Evolutionary conservation across 2,797 vertebrate species (phyloP).

Genomic region (Iguana delicatissima): DNA sequence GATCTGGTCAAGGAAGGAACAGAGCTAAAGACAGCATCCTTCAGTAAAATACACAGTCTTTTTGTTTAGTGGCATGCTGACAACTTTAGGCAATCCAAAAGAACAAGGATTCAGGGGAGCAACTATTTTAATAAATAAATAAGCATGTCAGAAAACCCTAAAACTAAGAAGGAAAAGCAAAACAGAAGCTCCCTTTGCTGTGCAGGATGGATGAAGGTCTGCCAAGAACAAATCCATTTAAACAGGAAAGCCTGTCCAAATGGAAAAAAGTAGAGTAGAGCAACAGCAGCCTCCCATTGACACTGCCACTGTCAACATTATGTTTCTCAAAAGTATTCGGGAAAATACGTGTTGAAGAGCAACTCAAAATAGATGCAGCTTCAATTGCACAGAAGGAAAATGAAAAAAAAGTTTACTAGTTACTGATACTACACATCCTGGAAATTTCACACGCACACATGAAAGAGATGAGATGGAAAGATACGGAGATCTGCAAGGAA

Average conservation of each 20-base stretch:
- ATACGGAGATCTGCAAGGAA: not conserved
- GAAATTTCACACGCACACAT: not conserved
- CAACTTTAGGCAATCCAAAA: constrained; percentile 33
- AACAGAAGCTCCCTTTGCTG: not conserved
- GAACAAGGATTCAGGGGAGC: not conserved
- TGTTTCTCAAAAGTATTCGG: constrained; percentile 26
- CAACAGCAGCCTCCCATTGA: not conserved
- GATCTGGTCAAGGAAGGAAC: not conserved
- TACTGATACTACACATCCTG: not conserved
- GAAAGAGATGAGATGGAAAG: not conserved
- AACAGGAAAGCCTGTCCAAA: constrained; percentile 24
- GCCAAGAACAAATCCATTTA: not conserved
- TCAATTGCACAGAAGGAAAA: too few species aligned
- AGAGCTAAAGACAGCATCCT: not conserved
- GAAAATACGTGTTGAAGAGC: not conserved
- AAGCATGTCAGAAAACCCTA: constrained; percentile 2
- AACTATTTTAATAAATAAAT: not conserved
- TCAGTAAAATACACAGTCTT: not conserved
- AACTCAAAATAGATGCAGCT: not conserved
- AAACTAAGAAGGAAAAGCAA: constrained; percentile 13
- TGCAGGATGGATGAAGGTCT: constrained; percentile 31
- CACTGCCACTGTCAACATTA: not conserved
- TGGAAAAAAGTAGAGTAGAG: not conserved
- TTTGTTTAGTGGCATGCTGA: not conserved
- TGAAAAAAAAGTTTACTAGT: not conserved